A percentile compares a stretch with the other conserved stretches of the same genome.
Conservation (phyloP, 2,113 vertebrate species). For the Cygnus atratus region DNA sequence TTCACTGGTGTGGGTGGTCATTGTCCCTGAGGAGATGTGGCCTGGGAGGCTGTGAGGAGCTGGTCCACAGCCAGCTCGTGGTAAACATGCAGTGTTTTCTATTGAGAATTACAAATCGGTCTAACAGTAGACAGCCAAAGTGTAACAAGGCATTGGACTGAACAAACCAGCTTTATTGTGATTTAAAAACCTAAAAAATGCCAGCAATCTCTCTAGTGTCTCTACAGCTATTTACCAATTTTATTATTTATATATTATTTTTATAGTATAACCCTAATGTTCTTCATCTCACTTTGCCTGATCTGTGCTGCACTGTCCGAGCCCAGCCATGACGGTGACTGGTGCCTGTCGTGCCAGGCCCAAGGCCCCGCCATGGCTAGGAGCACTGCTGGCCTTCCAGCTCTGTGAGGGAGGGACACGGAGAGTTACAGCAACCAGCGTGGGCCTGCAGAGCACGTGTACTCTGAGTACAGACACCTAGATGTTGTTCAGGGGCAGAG, state of each 20-base stretch:
- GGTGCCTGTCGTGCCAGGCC: background rate
- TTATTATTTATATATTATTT: too few relatives aligned
- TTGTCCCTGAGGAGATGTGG: background rate
- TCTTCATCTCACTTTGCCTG: background rate
- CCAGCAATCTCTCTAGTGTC: background rate
- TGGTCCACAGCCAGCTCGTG: background rate
- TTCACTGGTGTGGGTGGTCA: background rate
- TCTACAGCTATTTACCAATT: background rate
- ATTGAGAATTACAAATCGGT: background rate
- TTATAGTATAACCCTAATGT: background rate
- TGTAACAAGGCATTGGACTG: background rate
- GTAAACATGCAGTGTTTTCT: background rate
- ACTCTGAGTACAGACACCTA: background rate
- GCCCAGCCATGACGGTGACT: background rate
- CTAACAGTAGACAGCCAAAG: background rate
- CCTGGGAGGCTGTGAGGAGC: background rate
- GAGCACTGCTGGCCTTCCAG: background rate
- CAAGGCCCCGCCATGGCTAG: background rate
- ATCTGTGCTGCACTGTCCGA: background rate
- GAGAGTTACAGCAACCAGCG: background rate
- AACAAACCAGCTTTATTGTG: background rate
- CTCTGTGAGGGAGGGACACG: background rate
- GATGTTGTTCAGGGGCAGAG: background rate
- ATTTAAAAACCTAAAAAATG: background rate
- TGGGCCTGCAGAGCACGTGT: background rate